phyloP scores from a whole-genome alignment of 2,113 vertebrate species.

The Melanocharis versteri region DNA sequence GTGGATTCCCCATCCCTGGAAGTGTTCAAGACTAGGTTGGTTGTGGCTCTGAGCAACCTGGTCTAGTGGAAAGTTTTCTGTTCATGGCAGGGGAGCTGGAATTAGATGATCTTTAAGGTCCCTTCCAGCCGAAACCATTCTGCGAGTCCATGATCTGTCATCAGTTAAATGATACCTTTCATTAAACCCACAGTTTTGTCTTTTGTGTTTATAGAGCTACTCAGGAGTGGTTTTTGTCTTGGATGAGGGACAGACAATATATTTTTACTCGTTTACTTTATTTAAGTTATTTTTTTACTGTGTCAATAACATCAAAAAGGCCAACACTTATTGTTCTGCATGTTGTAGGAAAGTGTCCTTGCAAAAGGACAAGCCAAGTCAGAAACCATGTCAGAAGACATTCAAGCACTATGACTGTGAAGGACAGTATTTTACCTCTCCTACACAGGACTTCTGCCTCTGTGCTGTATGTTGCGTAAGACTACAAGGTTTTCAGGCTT shows the following conservation, averaged over 20 bases:
- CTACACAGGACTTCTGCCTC: background rate
- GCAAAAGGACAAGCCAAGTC: background rate
- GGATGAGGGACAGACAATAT: background rate
- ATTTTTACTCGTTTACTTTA: background rate
- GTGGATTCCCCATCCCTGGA: background rate
- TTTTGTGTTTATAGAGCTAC: background rate
- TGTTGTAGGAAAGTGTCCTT: background rate
- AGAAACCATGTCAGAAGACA: background rate
- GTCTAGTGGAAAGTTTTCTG: background rate
- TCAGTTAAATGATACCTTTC: background rate
- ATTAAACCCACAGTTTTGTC: background rate
- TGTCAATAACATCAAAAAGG: background rate
- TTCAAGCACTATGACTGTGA: background rate
- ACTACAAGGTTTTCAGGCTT: background rate
- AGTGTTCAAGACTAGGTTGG: background rate
- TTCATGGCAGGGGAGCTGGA: background rate
- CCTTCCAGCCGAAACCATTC: background rate
- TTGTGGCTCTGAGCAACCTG: background rate
- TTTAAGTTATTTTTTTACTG: background rate
- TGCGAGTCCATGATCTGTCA: background rate
- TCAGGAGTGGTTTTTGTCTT: background rate
- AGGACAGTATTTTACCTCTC: background rate
- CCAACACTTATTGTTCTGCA: background rate
- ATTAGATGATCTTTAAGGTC: background rate
- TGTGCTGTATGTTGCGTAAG: background rate